These are phyloP conservation scores for Albula goreensis DNA, from an alignment of 2,113 vertebrate species.

Conservation along the genomic window DNA sequence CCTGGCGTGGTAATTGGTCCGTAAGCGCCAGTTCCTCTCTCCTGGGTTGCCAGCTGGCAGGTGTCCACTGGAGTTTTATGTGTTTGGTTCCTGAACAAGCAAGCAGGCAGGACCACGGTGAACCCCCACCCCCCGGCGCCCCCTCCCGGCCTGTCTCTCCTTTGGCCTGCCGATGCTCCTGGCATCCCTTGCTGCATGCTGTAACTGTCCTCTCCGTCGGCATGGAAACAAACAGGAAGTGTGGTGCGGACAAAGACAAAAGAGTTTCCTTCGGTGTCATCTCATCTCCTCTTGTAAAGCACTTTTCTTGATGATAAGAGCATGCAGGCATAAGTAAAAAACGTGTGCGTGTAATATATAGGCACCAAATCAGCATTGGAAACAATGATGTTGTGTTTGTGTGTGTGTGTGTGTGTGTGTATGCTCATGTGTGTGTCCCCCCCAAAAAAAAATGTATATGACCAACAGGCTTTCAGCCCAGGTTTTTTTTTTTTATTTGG, in stretches of 20 bases:
- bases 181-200: constrained; percentile 19
- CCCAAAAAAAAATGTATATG: too few relatives aligned
- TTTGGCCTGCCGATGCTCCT: constrained; percentile 50
- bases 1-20: too few relatives aligned
- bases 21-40: too few relatives aligned
- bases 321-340: background rate
- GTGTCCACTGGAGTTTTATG: constrained; percentile 63
- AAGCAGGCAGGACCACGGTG: constrained; percentile 54
- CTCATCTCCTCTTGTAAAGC: background rate
- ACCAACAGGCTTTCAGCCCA: too few relatives aligned
- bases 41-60: constrained; percentile 64
- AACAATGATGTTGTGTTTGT: too few relatives aligned
- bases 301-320: background rate
- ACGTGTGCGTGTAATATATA: too few relatives aligned
- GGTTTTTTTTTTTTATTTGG: too few relatives aligned
- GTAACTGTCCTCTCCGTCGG: constrained; percentile 16
- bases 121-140: constrained; percentile 68
- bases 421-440: too few relatives aligned
- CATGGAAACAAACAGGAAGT: constrained; percentile 34
- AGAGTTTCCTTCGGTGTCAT: constrained; percentile 42
- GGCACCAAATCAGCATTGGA: too few relatives aligned
- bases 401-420: too few relatives aligned
- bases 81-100: constrained; percentile 65
- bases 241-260: constrained; percentile 30
- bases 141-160: constrained; percentile 25